These are phyloP conservation scores for Bradypodion ventrale DNA, from an alignment of 2,797 vertebrate species.

Conservation along the genomic window DNA sequence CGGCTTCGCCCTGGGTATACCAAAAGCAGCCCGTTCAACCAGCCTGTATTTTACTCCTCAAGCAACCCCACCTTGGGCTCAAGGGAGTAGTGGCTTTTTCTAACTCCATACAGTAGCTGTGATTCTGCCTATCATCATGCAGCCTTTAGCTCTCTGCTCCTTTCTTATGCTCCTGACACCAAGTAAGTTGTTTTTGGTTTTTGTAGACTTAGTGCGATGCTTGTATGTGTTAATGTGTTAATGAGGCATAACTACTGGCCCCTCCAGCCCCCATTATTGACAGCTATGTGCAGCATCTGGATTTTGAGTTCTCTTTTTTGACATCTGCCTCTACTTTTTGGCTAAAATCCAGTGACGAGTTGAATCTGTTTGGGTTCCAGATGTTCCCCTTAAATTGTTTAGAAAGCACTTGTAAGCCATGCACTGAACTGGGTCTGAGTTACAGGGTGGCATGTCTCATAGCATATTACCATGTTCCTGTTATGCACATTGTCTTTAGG, in stretches of 20 bases:
- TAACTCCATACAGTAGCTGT: neutral
- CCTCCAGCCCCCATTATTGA: too few relatives aligned
- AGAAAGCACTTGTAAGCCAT: neutral
- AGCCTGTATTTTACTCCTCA: neutral
- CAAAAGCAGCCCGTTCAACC: neutral
- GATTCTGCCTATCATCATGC: neutral
- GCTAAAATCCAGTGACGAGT: too few relatives aligned
- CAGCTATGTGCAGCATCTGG: too few relatives aligned
- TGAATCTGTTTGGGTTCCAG: too few relatives aligned
- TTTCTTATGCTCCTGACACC: neutral
- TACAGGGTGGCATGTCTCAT: too few relatives aligned
- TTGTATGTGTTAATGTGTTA: too few relatives aligned
- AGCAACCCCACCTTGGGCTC: neutral
- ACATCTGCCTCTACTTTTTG: too few relatives aligned
- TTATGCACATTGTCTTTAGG: too few relatives aligned
- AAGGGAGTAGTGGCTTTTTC: neutral
- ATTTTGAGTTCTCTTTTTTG: too few relatives aligned
- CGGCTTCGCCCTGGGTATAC: neutral
- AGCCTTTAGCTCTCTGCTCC: neutral
- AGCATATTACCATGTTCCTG: too few relatives aligned
- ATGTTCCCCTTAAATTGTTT: too few relatives aligned
- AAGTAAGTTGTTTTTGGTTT: neutral
- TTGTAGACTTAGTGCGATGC: neutral
- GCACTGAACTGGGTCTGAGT: neutral
- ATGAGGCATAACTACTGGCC: too few relatives aligned